Evolutionary conservation across 2,888 invertebrate species (phyloP), one percentile per base, ranked within the genome.

Genomic region (Diloba caeruleocephala): DNA sequence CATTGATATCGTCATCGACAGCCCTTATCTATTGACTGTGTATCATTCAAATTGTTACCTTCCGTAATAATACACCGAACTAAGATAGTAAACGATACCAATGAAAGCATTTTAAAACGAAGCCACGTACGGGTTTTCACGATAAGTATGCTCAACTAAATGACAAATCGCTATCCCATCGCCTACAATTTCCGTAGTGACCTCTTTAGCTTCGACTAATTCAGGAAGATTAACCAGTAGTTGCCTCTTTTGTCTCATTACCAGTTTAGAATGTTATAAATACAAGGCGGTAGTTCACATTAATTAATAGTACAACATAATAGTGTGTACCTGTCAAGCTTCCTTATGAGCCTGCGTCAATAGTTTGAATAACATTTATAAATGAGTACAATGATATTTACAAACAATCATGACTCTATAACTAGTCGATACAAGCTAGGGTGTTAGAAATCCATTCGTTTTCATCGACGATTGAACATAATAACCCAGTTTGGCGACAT

Each of bases 101-200:
- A 13, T 8, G 7, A 19, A 26, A 7, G 1, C 10, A 21, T 17
- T 17, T 23, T 19, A 37, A 39, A 15, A 6, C 32, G 2, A 36
- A 38, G 10, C 5, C 28, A 57, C 28, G 15, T 31, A 14, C 9
- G 26, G 13, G 7, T 14, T 31, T 66, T 42, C 31, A 34, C 33
- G 25, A 41, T 48, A 33, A 42, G 26, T 41, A 32, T 37, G 14
- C 23, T 59, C 14, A 39, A 39, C 46, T 45, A 43, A n/a, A 31
- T 39, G 34, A 31, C 38, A 34, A 38, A 49, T 59, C 21, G 29
- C 14, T 49, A 43, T 43, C 8, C 23, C 19, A 17, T 32, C 42
- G 26, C 13, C 34, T 36, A 12, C 60, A 43, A 66, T 50, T 66
- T 66, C 67, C 45, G 45, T 28, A 43, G 31, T 53, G 45, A 53